Evolutionary conservation across 2,797 vertebrate genomes (phyloP), one percentile per base, ranked within the genome.

Genomic region (Gobionotothen gibberifrons): DNA sequence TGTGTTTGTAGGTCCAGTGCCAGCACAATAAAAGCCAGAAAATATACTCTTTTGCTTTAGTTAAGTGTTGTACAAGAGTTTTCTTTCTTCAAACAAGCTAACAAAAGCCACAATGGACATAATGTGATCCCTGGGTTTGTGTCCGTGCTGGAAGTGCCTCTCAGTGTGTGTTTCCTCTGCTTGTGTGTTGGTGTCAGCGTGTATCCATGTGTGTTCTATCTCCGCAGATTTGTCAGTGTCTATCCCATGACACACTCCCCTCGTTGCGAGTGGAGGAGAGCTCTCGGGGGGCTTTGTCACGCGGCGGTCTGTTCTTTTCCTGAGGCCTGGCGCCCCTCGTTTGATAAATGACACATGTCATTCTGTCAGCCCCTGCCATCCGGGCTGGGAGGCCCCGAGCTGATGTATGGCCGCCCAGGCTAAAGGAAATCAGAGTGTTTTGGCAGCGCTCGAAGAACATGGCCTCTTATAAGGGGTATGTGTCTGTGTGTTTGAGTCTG

Each of bases 261-360:
- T 89, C 78, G 64, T 59, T 78, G 86, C 26, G 73, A 90, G 93
- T 81, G 86, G 90, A 92, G 84, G 96, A 96, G 96, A 96, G 96
- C 97, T 97, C 97, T 95, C 95, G 94, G 95, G 97, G 96, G 97
- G 97, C 96, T 98, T 98, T 98, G 97, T 98, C 96, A 95, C 95
- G 94, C 81, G 94, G 90, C 83, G 65, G 85, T 90, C 90, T 90
- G 84, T 85, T 95, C 91, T 95, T 96, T 98, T 97, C 97, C 97
- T 96, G 96, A 97, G 97, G 97, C 96, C 96, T 96, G 97, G 97
- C 97, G 97, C 95, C 97, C 87, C 92, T 72, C 53, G 75, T 97
- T 98, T 99, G 98, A 99, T 99, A 99, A 99, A 99, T 99, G 98
- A 99, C 98, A 99, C 97, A 95, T 96, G 98, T 98, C 98, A 99